Percentiles rank a stretch among this genome's conserved stretches.
These are phyloP conservation scores for Xanthorhoe designata DNA, from an alignment of 2,888 invertebrate species.

Conservation along the genomic window DNA sequence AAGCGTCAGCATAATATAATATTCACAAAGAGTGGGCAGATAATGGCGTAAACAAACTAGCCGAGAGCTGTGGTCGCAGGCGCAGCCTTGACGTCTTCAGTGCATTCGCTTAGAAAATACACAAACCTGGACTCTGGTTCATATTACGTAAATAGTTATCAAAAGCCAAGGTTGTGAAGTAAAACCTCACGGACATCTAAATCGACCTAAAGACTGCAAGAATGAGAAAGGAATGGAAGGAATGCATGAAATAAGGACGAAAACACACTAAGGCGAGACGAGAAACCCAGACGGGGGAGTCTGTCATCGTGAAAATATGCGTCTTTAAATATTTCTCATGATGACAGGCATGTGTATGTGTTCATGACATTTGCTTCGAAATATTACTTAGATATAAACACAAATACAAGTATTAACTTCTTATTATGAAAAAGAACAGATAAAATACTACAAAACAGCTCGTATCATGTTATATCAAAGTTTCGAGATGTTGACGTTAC, in stretches of 20 bases:
- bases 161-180: conserved; percentile 56
- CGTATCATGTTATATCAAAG: no score
- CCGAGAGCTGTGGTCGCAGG: conserved; percentile 34
- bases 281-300: not conserved
- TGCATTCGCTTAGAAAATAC: conserved; percentile 42
- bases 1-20: conserved; percentile 30
- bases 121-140: conserved; percentile 44
- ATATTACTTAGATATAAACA: no score
- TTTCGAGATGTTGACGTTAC: no score
- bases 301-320: not conserved
- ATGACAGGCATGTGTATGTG: not conserved
- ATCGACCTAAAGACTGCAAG: conserved; percentile 30
- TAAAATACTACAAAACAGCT: no score
- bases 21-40: conserved; percentile 33
- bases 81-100: conserved; percentile 37
- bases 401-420: no score
- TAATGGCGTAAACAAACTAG: conserved; percentile 32
- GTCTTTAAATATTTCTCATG: not conserved
- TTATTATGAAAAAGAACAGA: no score
- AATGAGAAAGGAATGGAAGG: conserved; percentile 18
- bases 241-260: conserved; percentile 27
- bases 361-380: no score
- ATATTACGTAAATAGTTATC: conserved; percentile 48
- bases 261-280: not conserved
- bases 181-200: conserved; percentile 41